Percentiles rank a stretch among this genome's conserved stretches.
These are phyloP conservation scores for Melospiza melodia DNA, from an alignment of 2,113 vertebrate genomes.

Conservation along the genomic window DNA sequence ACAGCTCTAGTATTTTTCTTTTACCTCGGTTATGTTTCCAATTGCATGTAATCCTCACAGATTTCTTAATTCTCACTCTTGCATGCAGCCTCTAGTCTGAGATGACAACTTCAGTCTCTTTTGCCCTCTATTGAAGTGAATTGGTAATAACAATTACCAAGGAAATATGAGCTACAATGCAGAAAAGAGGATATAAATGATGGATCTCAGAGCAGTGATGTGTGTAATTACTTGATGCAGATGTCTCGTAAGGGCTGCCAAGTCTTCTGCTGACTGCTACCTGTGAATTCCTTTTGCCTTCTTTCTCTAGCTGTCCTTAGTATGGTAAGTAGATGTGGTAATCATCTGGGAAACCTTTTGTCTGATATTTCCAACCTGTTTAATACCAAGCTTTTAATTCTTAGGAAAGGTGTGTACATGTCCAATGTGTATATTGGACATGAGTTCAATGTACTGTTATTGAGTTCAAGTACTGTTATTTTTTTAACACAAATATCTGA, in stretches of 20 bases:
- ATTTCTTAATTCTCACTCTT: constrained; percentile 38
- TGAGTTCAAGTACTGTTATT: neutral
- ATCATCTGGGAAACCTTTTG: neutral
- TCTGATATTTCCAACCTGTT: constrained; percentile 16
- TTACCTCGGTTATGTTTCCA: constrained; percentile 21
- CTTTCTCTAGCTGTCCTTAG: neutral
- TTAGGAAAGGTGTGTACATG: neutral
- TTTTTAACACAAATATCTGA: neutral
- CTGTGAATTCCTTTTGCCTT: neutral
- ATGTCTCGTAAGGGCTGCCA: constrained; percentile 10
- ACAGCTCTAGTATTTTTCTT: constrained; percentile 35
- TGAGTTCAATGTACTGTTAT: neutral
- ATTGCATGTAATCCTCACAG: constrained; percentile 8
- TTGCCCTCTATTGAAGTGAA: constrained; percentile 74
- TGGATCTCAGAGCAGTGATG: constrained; percentile 36
- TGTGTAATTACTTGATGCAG: constrained; percentile 61
- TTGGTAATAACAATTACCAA: constrained; percentile 64
- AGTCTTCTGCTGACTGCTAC: neutral
- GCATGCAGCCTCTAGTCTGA: neutral
- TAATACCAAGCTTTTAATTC: constrained; percentile 14
- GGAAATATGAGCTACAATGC: constrained; percentile 22
- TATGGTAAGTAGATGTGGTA: neutral
- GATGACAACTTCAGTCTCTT: constrained; percentile 67
- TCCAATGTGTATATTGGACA: neutral
- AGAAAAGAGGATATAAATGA: constrained; percentile 54